A percentile compares a stretch with the other conserved stretches of the same genome.
phyloP scores from a whole-genome alignment of 2,888 invertebrate genomes.

The Agrotis segetum region DNA sequence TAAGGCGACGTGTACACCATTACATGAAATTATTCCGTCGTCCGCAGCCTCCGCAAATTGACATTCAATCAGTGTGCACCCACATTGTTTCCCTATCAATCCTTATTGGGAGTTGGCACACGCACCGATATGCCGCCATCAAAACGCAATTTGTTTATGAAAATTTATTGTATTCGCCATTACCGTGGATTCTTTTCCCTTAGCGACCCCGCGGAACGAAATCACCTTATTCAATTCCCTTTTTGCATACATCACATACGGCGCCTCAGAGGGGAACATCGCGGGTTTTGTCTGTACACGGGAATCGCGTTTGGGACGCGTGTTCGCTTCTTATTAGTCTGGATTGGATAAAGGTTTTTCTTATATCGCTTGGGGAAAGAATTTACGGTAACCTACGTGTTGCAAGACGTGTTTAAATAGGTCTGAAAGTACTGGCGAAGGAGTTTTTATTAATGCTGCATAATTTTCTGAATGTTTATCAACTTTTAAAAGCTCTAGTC shows the following conservation, averaged over 20 bases:
- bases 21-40: slow-evolving; percentile 83
- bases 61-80: slow-evolving; percentile 89
- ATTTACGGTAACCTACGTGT: slow-evolving; percentile 54
- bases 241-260: slow-evolving; percentile 90
- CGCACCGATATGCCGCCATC: slow-evolving; percentile 88
- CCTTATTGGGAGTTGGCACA: slow-evolving; percentile 88
- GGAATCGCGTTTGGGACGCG: slow-evolving; percentile 89
- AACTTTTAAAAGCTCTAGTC: not conserved
- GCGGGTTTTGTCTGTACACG: slow-evolving; percentile 88
- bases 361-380: slow-evolving; percentile 74
- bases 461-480: not conserved
- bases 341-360: slow-evolving; percentile 87
- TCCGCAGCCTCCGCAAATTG: slow-evolving; percentile 82
- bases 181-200: slow-evolving; percentile 90
- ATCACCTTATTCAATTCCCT: slow-evolving; percentile 91
- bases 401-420: slow-evolving; percentile 9
- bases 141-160: slow-evolving; percentile 91
- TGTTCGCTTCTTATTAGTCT: slow-evolving; percentile 89
- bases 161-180: slow-evolving; percentile 91
- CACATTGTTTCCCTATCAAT: slow-evolving; percentile 90
- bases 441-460: not conserved
- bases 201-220: slow-evolving; percentile 88
- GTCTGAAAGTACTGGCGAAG: not conserved
- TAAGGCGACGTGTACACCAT: slow-evolving; percentile 85
- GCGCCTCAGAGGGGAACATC: slow-evolving; percentile 84